These are phyloP conservation scores for Agrotis ipsilon DNA, from an alignment of 2,888 invertebrate species.

Conservation along the genomic window DNA sequence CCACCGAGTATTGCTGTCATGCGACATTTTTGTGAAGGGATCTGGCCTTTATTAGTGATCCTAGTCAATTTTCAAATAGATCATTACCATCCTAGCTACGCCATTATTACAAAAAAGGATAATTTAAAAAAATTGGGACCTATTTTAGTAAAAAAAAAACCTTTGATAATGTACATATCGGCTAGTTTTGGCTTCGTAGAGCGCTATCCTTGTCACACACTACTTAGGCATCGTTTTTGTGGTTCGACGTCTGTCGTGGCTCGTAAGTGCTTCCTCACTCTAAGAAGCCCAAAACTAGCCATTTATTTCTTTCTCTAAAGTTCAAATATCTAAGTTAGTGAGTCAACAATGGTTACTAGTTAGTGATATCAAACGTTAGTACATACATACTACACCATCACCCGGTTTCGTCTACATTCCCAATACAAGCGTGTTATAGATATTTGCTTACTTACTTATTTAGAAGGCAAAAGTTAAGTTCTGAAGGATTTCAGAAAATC, in stretches of 20 bases:
- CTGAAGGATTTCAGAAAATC: background rate
- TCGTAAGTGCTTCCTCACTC: too few species aligned
- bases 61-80: background rate
- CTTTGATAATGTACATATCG: too few species aligned
- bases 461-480: background rate
- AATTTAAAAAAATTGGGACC: background rate
- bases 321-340: constrained; percentile 14
- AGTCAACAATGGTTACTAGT: constrained; percentile 9
- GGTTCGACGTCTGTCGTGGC: too few species aligned
- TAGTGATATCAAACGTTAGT: constrained; percentile 39
- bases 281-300: too few species aligned
- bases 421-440: constrained; percentile 41
- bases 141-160: too few species aligned
- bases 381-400: constrained; percentile 30
- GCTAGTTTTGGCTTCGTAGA: too few species aligned
- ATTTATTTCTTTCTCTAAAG: too few species aligned
- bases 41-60: too few species aligned
- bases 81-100: constrained; percentile 8
- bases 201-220: too few species aligned
- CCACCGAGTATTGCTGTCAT: too few species aligned
- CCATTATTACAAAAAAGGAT: background rate
- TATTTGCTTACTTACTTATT: constrained; percentile 25
- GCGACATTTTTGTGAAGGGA: too few species aligned
- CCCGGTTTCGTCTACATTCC: constrained; percentile 54
- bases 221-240: too few species aligned